Percentiles rank a stretch among this genome's conserved stretches.
Evolutionary conservation across 2,888 invertebrate species (phyloP).

Genomic region (Taenaris catops): DNA sequence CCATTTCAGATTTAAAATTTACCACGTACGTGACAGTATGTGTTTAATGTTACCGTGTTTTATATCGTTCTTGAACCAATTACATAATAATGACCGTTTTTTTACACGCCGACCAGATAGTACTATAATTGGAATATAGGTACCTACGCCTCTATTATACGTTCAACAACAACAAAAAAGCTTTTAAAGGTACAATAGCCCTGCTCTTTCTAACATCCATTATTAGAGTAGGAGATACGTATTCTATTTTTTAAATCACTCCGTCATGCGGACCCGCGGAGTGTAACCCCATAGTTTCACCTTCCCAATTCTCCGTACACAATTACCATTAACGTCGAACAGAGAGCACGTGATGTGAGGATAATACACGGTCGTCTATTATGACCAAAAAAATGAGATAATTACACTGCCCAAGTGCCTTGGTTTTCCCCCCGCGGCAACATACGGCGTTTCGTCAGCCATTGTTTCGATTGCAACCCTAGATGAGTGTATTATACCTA

Average conservation of each 20-base stretch:
- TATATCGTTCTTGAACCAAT: constrained; percentile 7
- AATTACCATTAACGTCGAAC: constrained; percentile 49
- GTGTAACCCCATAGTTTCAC: constrained; percentile 62
- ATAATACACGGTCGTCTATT: constrained; percentile 15
- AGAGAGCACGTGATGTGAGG: constrained; percentile 18
- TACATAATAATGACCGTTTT: constrained; percentile 14
- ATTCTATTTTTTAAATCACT: constrained; percentile 39
- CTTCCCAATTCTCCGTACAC: constrained; percentile 63
- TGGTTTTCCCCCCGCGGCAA: constrained; percentile 10
- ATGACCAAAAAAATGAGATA: constrained; percentile 20
- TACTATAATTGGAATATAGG: constrained; percentile 7
- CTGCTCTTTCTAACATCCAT: constrained; percentile 11
- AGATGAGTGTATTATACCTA: background rate
- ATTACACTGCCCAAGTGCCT: constrained; percentile 14
- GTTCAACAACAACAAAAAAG: constrained; percentile 8
- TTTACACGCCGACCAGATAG: constrained; percentile 12
- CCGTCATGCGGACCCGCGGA: constrained; percentile 57
- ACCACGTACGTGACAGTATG: constrained; percentile 3
- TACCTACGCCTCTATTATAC: constrained; percentile 1
- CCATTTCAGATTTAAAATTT: background rate
- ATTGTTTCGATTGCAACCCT: constrained; percentile 8
- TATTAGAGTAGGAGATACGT: constrained; percentile 22
- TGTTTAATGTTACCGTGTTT: background rate
- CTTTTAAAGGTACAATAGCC: constrained; percentile 3
- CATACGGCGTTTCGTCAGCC: background rate